Conservation (phyloP, 2,797 vertebrate species). For the Ptychadena robeensis region DNA sequence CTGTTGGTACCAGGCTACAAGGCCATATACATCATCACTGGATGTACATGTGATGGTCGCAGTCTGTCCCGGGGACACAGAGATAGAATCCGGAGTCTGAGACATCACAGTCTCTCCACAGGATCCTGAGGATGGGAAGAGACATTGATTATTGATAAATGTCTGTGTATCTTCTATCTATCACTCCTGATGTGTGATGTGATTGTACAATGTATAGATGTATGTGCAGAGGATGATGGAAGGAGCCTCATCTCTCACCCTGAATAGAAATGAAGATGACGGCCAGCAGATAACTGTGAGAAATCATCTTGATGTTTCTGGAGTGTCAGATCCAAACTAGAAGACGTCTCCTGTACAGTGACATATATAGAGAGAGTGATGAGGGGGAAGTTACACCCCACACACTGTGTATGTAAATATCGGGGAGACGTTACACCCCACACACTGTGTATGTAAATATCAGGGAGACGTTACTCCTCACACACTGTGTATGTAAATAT, state of each 20-base stretch:
- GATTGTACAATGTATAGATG: conserved; percentile 16
- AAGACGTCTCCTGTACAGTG: conserved; percentile 16
- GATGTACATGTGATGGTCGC: no score
- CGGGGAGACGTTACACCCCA: not conserved
- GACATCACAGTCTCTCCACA: conserved; percentile 7
- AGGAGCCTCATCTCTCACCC: not conserved
- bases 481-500: no score
- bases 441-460: no score
- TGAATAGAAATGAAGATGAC: not conserved
- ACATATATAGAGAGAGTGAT: conserved; percentile 18
- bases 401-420: conserved; percentile 2
- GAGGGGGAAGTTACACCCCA: not conserved
- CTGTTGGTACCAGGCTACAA: no score
- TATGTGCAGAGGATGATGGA: not conserved
- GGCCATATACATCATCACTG: no score
- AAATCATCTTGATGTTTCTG: not conserved
- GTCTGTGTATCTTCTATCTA: not conserved
- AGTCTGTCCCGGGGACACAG: not conserved
- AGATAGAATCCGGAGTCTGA: not conserved
- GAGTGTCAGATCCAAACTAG: not conserved
- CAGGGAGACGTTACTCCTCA: no score
- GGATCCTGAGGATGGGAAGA: conserved; percentile 38
- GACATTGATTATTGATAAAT: conserved; percentile 1
- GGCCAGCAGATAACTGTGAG: not conserved
- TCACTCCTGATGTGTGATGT: not conserved